Conservation (phyloP, 2,797 vertebrate genomes). For the Arnoldichthys spilopterus region DNA sequence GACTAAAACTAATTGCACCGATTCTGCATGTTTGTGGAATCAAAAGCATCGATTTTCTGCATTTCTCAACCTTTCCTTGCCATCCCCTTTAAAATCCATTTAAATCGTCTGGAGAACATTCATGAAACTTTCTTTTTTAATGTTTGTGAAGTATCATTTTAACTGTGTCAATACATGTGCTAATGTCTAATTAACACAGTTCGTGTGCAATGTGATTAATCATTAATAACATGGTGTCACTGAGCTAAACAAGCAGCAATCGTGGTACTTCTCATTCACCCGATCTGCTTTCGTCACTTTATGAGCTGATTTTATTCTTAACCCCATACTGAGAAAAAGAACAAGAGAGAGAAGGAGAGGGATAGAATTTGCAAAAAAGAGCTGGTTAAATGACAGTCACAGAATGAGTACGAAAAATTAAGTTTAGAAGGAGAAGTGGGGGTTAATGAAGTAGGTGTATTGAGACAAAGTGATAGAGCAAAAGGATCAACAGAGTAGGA, state of each 20-base stretch:
- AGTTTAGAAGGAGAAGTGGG: too few species aligned
- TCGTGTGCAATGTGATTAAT: not conserved
- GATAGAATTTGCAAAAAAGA: too few species aligned
- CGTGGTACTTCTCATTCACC: constrained; percentile 10
- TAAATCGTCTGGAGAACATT: not conserved
- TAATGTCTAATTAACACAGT: too few species aligned
- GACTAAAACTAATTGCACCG: constrained; percentile 42
- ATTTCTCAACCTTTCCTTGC: not conserved
- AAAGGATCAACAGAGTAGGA: not conserved
- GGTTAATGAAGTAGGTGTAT: too few species aligned
- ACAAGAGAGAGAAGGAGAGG: not conserved
- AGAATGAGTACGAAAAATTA: too few species aligned
- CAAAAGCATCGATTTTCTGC: constrained; percentile 33
- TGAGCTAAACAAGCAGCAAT: constrained; percentile 38
- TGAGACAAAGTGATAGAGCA: not conserved
- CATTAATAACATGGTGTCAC: constrained; percentile 3
- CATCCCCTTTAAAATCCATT: not conserved
- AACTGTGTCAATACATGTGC: not conserved
- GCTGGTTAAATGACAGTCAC: too few species aligned
- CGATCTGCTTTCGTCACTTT: constrained; percentile 58
- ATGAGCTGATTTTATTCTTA: constrained; percentile 58
- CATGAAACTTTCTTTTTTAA: not conserved
- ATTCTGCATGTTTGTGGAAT: constrained; percentile 38
- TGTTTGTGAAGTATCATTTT: not conserved
- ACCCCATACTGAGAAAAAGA: constrained; percentile 27